These are phyloP conservation scores for Phyllotreta striolata DNA, from an alignment of 2,888 invertebrate species.

Conservation along the genomic window DNA sequence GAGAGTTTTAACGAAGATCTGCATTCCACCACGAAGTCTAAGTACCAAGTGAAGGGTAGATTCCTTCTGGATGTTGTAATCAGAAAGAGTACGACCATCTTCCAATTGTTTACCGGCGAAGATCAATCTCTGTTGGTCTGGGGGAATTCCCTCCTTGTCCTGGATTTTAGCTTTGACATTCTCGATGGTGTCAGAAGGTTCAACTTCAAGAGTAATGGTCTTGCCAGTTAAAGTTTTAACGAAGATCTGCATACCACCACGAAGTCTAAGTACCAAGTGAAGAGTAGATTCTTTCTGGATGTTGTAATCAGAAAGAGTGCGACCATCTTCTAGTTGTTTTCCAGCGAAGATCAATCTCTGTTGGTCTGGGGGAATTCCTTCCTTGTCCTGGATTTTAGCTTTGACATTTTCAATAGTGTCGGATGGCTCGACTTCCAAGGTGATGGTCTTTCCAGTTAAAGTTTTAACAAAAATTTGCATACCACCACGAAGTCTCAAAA, in stretches of 20 bases:
- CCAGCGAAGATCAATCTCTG: slow-evolving; percentile 72
- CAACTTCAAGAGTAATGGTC: slow-evolving; percentile 66
- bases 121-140: slow-evolving; percentile 70
- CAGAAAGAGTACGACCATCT: slow-evolving; percentile 72
- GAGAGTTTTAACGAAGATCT: slow-evolving; percentile 70
- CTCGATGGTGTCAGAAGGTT: slow-evolving; percentile 71
- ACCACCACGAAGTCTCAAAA: slow-evolving; percentile 89
- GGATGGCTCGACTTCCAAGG: slow-evolving; percentile 67
- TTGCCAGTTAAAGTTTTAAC: slow-evolving; percentile 64
- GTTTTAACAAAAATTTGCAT: slow-evolving; percentile 68
- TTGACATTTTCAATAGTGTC: slow-evolving; percentile 73
- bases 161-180: slow-evolving; percentile 71
- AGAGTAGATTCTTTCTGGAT: slow-evolving; percentile 70
- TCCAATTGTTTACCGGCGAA: slow-evolving; percentile 76
- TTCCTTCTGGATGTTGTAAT: slow-evolving; percentile 74
- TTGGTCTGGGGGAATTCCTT: slow-evolving; percentile 68
- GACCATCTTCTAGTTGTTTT: slow-evolving; percentile 74
- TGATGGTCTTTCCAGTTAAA: slow-evolving; percentile 66
- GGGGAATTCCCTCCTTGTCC: slow-evolving; percentile 66
- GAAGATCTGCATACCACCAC: slow-evolving; percentile 71
- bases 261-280: slow-evolving; percentile 64
- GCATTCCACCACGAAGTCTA: slow-evolving; percentile 66
- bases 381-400: slow-evolving; percentile 67
- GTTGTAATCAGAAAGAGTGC: slow-evolving; percentile 73
- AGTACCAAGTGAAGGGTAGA: slow-evolving; percentile 67